phyloP scores from a whole-genome alignment of 2,888 invertebrate species.

The Cerceris ruficornis region DNA sequence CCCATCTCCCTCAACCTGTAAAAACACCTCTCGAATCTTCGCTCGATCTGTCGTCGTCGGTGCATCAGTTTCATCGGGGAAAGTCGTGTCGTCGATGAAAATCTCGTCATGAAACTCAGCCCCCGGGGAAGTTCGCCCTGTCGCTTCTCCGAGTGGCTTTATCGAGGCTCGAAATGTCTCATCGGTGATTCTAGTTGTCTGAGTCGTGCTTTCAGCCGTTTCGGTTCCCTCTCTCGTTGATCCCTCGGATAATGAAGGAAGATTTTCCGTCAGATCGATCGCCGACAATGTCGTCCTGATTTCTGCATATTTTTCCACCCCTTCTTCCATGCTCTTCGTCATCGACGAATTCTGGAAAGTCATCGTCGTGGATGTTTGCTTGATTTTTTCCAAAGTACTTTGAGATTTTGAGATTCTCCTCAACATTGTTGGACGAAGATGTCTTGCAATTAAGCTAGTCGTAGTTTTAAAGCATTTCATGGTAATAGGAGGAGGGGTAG shows the following conservation, averaged over 20 bases:
- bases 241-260: neutral
- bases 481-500: too few relatives aligned
- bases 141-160: neutral
- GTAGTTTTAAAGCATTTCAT: too few relatives aligned
- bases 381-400: too few relatives aligned
- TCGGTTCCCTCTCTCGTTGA: neutral
- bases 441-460: too few relatives aligned
- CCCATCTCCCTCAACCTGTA: too few relatives aligned
- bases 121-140: neutral
- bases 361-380: neutral
- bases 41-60: neutral
- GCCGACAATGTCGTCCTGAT: conserved; percentile 1
- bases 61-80: conserved; percentile 22
- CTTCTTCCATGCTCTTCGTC: neutral
- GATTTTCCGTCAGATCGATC: neutral
- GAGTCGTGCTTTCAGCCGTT: neutral
- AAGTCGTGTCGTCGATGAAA: conserved; percentile 40
- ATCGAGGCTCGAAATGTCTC: conserved; percentile 24
- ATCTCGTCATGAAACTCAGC: conserved; percentile 41
- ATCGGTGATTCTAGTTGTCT: conserved; percentile 39
- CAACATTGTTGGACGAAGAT: too few relatives aligned
- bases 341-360: neutral
- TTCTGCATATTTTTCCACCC: neutral
- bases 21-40: neutral
- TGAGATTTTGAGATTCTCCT: too few relatives aligned